Evolutionary conservation across 1,140 invertebrate species (phyloP), one percentile per base, ranked within the genome.

Genomic region (Magallana angulata): DNA sequence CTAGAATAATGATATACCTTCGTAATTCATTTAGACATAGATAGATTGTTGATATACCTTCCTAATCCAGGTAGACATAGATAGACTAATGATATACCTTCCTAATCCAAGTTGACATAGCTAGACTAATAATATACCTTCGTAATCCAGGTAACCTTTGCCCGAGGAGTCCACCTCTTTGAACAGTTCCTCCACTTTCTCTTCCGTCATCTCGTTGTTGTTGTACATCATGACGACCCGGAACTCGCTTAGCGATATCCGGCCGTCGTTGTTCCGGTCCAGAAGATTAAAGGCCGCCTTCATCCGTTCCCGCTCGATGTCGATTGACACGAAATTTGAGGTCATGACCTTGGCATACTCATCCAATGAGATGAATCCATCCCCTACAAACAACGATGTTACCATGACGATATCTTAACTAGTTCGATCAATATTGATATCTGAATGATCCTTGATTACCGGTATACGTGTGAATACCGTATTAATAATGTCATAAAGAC

Each of bases 311-410:
- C 71, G 62, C 82, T 89, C 88, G 18, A 89, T 80, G 24, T 89
- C 88, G 58, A 89, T 85, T 80, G 82, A 84, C 1, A 86, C 85
- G 36, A 84, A 89, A 48, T 89, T 89, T 6, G 62, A 6, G 14
- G 24, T 84, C 88, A 89, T 89, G n/a, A 89, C 81, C n/a, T 87
- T 59, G 8, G 84, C 82, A 57, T 89, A 89, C 11, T 89, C 88
- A 9, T 89, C 85, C 36, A 89, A 81, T 36, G 82, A 58, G 48
- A 89, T 89, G 56, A 86, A 89, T 24, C 88, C 88, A 83, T 89
- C 88, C 5, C 82, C 88, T 89, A 30, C 8, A 84, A 60, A 84
- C 56, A 84, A 14, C 9, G 0, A 68, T 5, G 30, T 11, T 76
- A 76, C 3, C 7, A 36, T 30, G 5, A 48, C 36, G 36, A 48